Base-by-base conservation (phyloP, 2,113 vertebrate genomes). In the Lepus timidus region DNA sequence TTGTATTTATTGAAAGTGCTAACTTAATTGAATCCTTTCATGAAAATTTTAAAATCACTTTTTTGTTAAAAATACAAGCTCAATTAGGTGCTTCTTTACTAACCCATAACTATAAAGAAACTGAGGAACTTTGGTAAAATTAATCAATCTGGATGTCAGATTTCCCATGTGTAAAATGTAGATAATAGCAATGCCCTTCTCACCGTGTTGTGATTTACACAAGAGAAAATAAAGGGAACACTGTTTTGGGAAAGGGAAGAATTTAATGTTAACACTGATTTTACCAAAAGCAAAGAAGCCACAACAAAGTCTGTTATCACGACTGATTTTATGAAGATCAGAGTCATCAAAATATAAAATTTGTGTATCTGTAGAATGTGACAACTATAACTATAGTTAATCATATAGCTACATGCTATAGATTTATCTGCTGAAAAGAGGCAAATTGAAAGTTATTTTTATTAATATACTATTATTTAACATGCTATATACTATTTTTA, bases 231-330 rank as follows among this genome's bases (percentile, higher is more conserved):
- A 96, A 88, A 81, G 33, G 36, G 12, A n/a, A 75, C 14, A 68
- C 1, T 44, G 39, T 1, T 79, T 74, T 58, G 6, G 55, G 12
- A 73, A 25, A 51, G 3, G 0, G 17, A n/a, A 62, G 83, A 20
- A 2, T 80, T 39, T 75, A 51, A 82, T 80, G 5, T 79, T 58
- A 65, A 44, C 12, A 9, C 12, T 84, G 13, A 93, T 49, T 96
- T 95, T 83, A 83, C 86, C 65, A 94, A 92, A 86, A 81, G 4
- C 25, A 96, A 94, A 95, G 33, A 44, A 44, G 44, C 44, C 44
- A 44, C 44, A 44, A 44, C 44, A 44, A 67, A 44, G 44, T 44
- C 44, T 44, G 6, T 44, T 29, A 13, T 12, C 31, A 27, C 31
- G 12, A 27, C 29, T 12, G 64, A 29, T 12, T 31, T 67, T 80